Evolutionary conservation across 37 sponge, comb jelly and placozoan species (phyloP).

Genomic region (Crambe crambe): DNA sequence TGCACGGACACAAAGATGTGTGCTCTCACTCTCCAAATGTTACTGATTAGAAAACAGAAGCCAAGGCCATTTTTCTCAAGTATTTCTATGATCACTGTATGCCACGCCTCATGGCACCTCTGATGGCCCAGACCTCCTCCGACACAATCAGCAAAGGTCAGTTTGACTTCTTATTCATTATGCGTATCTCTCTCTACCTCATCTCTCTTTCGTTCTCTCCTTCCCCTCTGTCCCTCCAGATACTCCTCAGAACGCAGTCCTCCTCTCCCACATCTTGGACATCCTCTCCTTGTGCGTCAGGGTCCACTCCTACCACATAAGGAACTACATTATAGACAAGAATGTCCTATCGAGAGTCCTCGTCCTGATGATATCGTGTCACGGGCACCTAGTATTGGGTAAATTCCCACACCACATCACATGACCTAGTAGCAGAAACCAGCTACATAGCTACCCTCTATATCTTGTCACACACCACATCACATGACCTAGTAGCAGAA

Average conservation of each 20-base stretch:
- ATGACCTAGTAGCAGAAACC: too few relatives aligned
- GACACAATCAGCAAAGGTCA: slow-evolving; percentile 78
- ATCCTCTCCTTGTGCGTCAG: slow-evolving; percentile 92
- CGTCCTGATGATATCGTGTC: slow-evolving; percentile 82
- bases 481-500: too few relatives aligned
- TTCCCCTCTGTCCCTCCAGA: slow-evolving; percentile 19
- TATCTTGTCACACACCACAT: too few relatives aligned
- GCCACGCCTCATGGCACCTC: slow-evolving; percentile 95
- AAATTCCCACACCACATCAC: too few relatives aligned
- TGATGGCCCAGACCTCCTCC: slow-evolving; percentile 84
- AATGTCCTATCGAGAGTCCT: slow-evolving; percentile 88
- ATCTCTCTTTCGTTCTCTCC: neutral
- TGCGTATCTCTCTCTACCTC: neutral
- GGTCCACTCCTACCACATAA: slow-evolving; percentile 92
- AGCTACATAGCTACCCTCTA: too few relatives aligned
- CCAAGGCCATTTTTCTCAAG: slow-evolving; percentile 86
- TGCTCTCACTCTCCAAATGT: neutral
- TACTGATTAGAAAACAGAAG: slow-evolving; percentile 38
- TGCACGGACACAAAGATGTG: neutral
- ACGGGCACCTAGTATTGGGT: slow-evolving; percentile 85
- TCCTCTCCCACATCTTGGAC: slow-evolving; percentile 90
- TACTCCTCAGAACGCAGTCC: slow-evolving; percentile 81
- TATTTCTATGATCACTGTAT: slow-evolving; percentile 97
- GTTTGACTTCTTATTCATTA: neutral
- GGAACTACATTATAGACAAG: slow-evolving; percentile 93